Conservation (phyloP, 2,113 vertebrate species). For the Eira barbara region DNA sequence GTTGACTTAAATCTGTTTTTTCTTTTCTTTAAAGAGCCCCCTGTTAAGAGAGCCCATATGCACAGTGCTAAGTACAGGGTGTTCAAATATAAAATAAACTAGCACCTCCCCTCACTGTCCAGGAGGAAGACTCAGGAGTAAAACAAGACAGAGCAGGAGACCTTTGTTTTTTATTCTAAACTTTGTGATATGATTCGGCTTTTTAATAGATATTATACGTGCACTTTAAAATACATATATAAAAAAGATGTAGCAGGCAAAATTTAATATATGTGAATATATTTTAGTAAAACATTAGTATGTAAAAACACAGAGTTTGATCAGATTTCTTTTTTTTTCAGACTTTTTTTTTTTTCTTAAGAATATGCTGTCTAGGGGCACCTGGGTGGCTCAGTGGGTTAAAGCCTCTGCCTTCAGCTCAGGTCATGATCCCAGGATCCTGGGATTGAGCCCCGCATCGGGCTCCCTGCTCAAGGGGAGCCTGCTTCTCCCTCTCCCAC, state of each 20-base stretch:
- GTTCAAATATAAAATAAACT: constrained; percentile 27
- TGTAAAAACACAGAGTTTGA: not conserved
- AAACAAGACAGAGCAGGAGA: not conserved
- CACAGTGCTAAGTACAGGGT: not conserved
- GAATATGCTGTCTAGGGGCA: not conserved
- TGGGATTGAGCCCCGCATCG: no score
- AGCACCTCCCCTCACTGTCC: not conserved
- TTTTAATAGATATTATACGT: not conserved
- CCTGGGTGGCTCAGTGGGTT: no score
- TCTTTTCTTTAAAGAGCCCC: not conserved
- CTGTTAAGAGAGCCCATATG: not conserved
- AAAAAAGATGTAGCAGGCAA: not conserved
- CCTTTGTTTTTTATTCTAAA: not conserved
- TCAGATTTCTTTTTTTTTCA: not conserved
- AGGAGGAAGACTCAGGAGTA: not conserved
- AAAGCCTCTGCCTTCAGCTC: no score
- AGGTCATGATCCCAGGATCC: no score
- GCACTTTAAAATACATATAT: not conserved
- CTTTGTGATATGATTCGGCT: not conserved
- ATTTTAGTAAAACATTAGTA: not conserved
- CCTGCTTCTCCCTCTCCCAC: no score
- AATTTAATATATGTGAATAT: not conserved
- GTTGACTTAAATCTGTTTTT: not conserved
- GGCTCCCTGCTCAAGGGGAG: no score
- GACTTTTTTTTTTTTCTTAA: not conserved